Conservation (phyloP, 1,140 invertebrate genomes). For the Drosophila azteca region DNA sequence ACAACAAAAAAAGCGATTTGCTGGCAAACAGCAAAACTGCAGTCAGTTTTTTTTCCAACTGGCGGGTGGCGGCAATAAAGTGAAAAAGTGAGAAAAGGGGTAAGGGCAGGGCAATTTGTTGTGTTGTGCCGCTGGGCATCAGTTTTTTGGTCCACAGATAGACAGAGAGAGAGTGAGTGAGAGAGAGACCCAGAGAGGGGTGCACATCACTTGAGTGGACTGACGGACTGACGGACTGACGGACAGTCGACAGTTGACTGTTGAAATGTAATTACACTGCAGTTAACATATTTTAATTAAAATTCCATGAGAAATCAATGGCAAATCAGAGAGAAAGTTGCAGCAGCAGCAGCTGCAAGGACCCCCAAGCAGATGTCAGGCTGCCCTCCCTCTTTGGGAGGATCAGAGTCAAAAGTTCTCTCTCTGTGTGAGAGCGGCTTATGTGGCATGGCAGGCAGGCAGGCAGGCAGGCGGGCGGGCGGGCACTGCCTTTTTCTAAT, state of each 20-base stretch:
- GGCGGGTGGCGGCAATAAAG: too few species aligned
- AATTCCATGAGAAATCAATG: slow-evolving; percentile 24
- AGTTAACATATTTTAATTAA: slow-evolving; percentile 43
- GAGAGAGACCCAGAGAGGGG: too few species aligned
- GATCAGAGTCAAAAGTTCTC: slow-evolving; percentile 7
- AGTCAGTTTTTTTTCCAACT: neutral
- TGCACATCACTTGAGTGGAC: slow-evolving; percentile 16
- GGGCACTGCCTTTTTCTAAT: slow-evolving; percentile 53
- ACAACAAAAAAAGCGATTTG: slow-evolving; percentile 11
- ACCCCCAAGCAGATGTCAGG: slow-evolving; percentile 1
- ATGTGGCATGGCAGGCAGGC: slow-evolving; percentile 54
- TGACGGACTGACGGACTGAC: too few species aligned
- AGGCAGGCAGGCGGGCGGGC: slow-evolving; percentile 14
- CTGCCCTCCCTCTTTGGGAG: neutral
- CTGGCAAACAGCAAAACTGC: neutral
- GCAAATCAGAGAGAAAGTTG: too few species aligned
- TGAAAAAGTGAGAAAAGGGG: too few species aligned
- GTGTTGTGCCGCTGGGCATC: slow-evolving; percentile 21
- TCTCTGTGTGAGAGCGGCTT: slow-evolving; percentile 33
- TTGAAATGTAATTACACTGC: slow-evolving; percentile 41
- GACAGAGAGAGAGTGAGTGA: neutral
- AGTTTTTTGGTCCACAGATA: slow-evolving; percentile 11
- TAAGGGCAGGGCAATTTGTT: slow-evolving; percentile 33
- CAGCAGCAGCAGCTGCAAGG: neutral
- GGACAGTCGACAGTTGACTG: slow-evolving; percentile 5